Percentiles rank a stretch among this genome's conserved stretches.
phyloP scores from a whole-genome alignment of 1,140 invertebrate genomes.

The Cyclargus thomasi region DNA sequence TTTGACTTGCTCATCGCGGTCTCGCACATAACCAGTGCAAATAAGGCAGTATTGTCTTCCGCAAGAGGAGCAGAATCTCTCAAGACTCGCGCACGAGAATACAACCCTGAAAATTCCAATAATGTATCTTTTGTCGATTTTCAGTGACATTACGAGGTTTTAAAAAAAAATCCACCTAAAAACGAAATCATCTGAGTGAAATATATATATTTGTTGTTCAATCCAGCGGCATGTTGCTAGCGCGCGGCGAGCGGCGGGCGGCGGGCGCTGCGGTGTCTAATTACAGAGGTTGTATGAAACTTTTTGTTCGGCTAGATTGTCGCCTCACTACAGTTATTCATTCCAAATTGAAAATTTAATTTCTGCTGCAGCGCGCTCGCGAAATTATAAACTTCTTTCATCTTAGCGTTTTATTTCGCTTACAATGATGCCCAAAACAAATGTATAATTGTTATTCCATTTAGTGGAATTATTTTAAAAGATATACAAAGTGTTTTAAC shows the following conservation, averaged over 20 bases:
- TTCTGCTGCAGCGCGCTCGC: slow-evolving; percentile 37
- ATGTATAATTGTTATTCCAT: slow-evolving; percentile 3
- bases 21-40: background rate
- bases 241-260: background rate
- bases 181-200: slow-evolving; percentile 18
- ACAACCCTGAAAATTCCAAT: too few relatives aligned
- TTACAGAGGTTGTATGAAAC: slow-evolving; percentile 61
- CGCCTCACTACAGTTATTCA: slow-evolving; percentile 55
- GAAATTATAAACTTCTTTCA: slow-evolving; percentile 25
- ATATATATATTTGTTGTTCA: slow-evolving; percentile 26
- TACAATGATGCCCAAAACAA: background rate
- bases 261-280: slow-evolving; percentile 42
- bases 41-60: too few relatives aligned
- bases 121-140: too few relatives aligned
- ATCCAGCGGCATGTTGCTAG: slow-evolving; percentile 20
- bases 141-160: too few relatives aligned
- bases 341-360: slow-evolving; percentile 64
- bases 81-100: too few relatives aligned
- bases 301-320: slow-evolving; percentile 65
- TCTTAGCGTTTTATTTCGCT: slow-evolving; percentile 21
- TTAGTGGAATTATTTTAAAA: background rate
- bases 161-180: background rate
- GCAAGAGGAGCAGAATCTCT: too few relatives aligned
- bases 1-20: background rate
- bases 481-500: background rate